Evolutionary conservation across 2,888 invertebrate genomes (phyloP).

Genomic region (Mactromeris polynyma): DNA sequence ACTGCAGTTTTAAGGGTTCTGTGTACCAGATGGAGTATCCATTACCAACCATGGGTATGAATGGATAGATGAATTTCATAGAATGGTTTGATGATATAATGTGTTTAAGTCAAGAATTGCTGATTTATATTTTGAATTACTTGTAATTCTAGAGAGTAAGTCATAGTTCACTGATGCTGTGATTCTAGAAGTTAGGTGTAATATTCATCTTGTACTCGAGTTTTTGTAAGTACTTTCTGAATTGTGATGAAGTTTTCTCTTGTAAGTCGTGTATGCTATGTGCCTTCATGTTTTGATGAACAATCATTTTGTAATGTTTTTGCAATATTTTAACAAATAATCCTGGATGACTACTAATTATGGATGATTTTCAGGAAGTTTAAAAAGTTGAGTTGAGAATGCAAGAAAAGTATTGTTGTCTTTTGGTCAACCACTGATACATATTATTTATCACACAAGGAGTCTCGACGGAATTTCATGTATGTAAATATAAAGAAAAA

Average conservation of each 20-base stretch:
- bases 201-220: neutral
- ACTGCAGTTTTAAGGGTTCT: too few relatives aligned
- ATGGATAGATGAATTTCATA: neutral
- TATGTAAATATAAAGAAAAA: too few relatives aligned
- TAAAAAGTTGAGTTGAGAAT: too few relatives aligned
- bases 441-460: too few relatives aligned
- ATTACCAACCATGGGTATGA: neutral
- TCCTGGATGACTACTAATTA: neutral
- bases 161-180: neutral
- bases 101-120: neutral
- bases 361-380: neutral
- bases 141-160: neutral
- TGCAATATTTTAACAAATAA: neutral
- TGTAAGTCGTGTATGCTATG: neutral
- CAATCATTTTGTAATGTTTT: neutral
- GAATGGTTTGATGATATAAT: neutral
- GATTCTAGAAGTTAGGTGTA: neutral
- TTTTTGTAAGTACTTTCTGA: neutral
- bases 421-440: too few relatives aligned
- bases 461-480: too few relatives aligned
- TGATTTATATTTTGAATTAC: neutral
- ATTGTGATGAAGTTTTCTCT: neutral
- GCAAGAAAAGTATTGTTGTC: too few relatives aligned
- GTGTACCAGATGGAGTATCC: too few relatives aligned
- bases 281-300: constrained; percentile 7